phyloP scores from a whole-genome alignment of 2,113 vertebrate genomes.

The Meleagris gallopavo region DNA sequence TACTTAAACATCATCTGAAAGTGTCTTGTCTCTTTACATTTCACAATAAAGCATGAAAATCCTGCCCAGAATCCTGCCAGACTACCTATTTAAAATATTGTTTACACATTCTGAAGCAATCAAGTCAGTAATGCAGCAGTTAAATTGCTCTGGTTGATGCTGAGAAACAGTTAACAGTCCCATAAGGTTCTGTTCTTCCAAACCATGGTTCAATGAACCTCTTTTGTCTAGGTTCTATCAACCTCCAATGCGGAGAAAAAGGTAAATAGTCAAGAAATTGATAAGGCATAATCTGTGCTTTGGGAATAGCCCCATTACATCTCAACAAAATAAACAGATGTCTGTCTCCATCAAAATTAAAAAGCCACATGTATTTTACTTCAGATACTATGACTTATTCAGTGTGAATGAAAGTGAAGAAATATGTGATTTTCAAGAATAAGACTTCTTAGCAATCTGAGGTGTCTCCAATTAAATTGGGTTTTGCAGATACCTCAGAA shows the following conservation, averaged over 20 bases:
- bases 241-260: not conserved
- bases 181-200: not conserved
- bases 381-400: not conserved
- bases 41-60: not conserved
- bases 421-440: not conserved
- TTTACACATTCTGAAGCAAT: not conserved
- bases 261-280: not conserved
- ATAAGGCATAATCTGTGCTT: not conserved
- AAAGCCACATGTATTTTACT: not conserved
- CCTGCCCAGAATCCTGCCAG: not conserved
- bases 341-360: not conserved
- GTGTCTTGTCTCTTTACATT: not conserved
- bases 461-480: not conserved
- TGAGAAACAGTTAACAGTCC: not conserved
- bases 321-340: not conserved
- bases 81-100: not conserved
- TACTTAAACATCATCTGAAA: not conserved
- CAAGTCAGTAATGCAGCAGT: not conserved
- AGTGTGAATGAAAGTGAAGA: not conserved
- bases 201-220: not conserved
- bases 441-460: not conserved
- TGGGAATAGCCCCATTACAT: not conserved
- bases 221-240: not conserved
- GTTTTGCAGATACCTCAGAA: not conserved
- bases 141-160: not conserved